A percentile compares a stretch with the other conserved stretches of the same genome.
Conservation (phyloP, 2,113 vertebrate species). For the Heliornis fulica region DNA sequence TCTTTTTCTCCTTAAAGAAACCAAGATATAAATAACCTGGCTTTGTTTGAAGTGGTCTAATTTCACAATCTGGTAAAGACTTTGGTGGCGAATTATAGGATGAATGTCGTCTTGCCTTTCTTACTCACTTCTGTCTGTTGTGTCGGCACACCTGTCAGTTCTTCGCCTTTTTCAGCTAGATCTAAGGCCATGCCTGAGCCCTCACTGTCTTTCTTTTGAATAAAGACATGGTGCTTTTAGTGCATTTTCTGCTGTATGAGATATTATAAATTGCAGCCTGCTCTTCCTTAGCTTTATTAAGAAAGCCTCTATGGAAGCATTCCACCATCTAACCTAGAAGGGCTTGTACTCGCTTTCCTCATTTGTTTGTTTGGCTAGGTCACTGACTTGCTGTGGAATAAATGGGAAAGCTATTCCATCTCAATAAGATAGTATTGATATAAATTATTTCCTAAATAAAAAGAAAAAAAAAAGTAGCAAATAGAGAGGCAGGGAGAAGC, state of each 20-base stretch:
- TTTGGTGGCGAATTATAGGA: not conserved
- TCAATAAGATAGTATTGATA: not conserved
- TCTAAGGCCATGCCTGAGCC: not conserved
- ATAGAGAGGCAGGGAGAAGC: not conserved
- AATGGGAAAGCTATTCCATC: not conserved
- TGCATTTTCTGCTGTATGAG: not conserved
- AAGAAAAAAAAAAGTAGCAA: not conserved
- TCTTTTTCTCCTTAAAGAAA: not conserved
- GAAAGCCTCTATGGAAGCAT: not conserved
- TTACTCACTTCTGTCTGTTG: not conserved
- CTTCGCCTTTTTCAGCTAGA: not conserved
- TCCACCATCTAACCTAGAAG: not conserved
- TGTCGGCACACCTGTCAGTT: not conserved
- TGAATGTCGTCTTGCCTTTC: not conserved
- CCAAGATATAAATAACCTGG: not conserved
- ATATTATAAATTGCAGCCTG: not conserved
- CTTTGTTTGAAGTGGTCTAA: not conserved
- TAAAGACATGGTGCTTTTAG: not conserved
- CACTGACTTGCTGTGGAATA: not conserved
- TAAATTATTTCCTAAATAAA: not conserved
- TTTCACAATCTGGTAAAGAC: not conserved
- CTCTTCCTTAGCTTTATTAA: not conserved
- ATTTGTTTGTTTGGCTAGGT: not conserved
- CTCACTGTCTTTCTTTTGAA: not conserved
- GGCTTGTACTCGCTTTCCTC: not conserved